Percentiles rank a stretch among this genome's conserved stretches.
phyloP scores from a whole-genome alignment of 2,113 vertebrate genomes.

The Orthonyx spaldingii region DNA sequence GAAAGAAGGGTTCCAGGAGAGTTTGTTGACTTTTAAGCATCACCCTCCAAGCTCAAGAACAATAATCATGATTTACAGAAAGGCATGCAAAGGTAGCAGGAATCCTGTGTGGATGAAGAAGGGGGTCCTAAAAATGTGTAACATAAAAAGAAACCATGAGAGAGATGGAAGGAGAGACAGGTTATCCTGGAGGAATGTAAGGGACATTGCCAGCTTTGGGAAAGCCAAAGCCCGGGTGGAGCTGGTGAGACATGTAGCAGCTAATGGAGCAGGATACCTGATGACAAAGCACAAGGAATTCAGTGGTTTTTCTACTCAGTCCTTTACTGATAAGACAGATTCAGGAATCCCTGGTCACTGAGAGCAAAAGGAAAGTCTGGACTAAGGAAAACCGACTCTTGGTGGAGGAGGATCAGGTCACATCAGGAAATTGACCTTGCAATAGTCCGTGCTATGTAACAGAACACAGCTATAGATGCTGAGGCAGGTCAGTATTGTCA shows the following conservation, averaged over 20 bases:
- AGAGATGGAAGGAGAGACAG: neutral
- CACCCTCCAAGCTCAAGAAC: neutral
- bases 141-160: neutral
- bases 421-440: neutral
- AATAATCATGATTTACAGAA: neutral
- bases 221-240: neutral
- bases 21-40: neutral
- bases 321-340: neutral
- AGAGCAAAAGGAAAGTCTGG: neutral
- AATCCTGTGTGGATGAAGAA: neutral
- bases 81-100: neutral
- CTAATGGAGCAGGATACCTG: neutral
- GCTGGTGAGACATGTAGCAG: neutral
- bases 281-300: neutral
- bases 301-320: neutral
- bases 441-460: neutral
- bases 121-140: neutral
- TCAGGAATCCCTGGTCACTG: neutral
- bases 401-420: neutral
- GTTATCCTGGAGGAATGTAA: neutral
- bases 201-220: rapidly evolving
- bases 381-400: neutral
- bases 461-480: neutral
- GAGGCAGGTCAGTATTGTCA: neutral
- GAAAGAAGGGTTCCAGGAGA: neutral